Evolutionary conservation across 2,888 invertebrate genomes (phyloP).

Genomic region (Eurytoma californica): DNA sequence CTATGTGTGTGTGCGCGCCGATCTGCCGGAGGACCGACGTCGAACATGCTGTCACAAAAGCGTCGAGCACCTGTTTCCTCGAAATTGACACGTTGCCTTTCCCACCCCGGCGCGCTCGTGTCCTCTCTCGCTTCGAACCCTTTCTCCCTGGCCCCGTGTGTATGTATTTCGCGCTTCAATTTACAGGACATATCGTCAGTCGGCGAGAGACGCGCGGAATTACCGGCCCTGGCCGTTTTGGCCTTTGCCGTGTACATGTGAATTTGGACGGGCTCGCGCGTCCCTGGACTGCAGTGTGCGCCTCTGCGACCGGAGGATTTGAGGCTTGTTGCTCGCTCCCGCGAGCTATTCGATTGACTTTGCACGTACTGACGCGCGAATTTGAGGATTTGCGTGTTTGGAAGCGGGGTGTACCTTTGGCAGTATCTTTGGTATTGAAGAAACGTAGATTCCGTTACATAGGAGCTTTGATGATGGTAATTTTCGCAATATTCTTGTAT

Average conservation of each 20-base stretch:
- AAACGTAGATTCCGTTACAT: too few relatives aligned
- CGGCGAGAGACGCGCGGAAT: constrained; percentile 7
- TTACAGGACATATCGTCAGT: constrained; percentile 23
- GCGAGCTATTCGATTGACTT: constrained; percentile 23
- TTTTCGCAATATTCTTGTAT: too few relatives aligned
- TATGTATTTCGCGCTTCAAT: constrained; percentile 43
- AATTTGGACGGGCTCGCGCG: not conserved
- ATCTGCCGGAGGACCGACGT: constrained; percentile 57
- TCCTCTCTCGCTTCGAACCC: constrained; percentile 7
- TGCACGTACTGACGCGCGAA: not conserved
- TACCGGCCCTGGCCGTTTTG: not conserved
- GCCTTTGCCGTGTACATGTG: not conserved
- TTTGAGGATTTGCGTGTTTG: too few relatives aligned
- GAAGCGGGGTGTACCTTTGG: too few relatives aligned
- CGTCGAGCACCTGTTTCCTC: constrained; percentile 73
- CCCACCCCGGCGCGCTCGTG: not conserved
- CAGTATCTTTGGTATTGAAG: too few relatives aligned
- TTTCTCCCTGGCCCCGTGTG: not conserved
- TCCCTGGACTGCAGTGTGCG: not conserved
- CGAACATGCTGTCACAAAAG: constrained; percentile 72
- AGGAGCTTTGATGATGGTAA: too few relatives aligned
- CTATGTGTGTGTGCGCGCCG: constrained; percentile 52
- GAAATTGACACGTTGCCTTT: constrained; percentile 70
- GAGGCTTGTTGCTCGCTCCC: constrained; percentile 22
- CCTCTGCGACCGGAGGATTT: constrained; percentile 13